Evolutionary conservation across 2,797 vertebrate genomes (phyloP).

Genomic region (Salarias fasciatus): DNA sequence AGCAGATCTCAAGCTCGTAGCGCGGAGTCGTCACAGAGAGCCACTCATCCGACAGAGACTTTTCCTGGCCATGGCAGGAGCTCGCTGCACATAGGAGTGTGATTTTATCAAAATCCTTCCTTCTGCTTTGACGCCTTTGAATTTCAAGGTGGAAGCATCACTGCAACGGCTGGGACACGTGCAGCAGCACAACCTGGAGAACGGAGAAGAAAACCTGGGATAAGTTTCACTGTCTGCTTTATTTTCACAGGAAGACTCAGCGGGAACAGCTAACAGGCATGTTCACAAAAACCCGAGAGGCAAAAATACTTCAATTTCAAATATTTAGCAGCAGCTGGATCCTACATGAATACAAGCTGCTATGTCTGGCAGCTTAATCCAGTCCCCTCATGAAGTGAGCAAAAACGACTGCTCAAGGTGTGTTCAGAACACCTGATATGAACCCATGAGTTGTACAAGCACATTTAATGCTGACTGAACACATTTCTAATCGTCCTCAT

Average conservation of each 20-base stretch:
- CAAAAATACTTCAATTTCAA: slow-evolving; percentile 30
- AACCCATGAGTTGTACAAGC: background rate
- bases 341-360: background rate
- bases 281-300: slow-evolving; percentile 46
- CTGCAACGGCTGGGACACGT: slow-evolving; percentile 39
- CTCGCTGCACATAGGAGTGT: slow-evolving; percentile 16
- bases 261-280: slow-evolving; percentile 53
- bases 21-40: slow-evolving; percentile 48
- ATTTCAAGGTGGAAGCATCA: slow-evolving; percentile 55
- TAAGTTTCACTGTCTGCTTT: slow-evolving; percentile 44
- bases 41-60: slow-evolving; percentile 34
- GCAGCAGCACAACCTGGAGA: slow-evolving; percentile 53
- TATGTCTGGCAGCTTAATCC: background rate
- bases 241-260: slow-evolving; percentile 40
- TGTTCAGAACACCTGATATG: background rate
- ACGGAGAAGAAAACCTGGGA: slow-evolving; percentile 40
- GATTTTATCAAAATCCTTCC: slow-evolving; percentile 30
- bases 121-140: slow-evolving; percentile 11
- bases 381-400: background rate
- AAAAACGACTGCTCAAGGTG: background rate
- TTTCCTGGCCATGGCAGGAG: slow-evolving; percentile 61
- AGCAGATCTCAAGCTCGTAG: slow-evolving; percentile 25
- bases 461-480: background rate
- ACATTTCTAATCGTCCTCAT: background rate
- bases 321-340: background rate